Percentiles rank a stretch among this genome's conserved stretches.
These are phyloP conservation scores for Salvator merianae DNA, from an alignment of 2,113 vertebrate species.

Conservation along the genomic window DNA sequence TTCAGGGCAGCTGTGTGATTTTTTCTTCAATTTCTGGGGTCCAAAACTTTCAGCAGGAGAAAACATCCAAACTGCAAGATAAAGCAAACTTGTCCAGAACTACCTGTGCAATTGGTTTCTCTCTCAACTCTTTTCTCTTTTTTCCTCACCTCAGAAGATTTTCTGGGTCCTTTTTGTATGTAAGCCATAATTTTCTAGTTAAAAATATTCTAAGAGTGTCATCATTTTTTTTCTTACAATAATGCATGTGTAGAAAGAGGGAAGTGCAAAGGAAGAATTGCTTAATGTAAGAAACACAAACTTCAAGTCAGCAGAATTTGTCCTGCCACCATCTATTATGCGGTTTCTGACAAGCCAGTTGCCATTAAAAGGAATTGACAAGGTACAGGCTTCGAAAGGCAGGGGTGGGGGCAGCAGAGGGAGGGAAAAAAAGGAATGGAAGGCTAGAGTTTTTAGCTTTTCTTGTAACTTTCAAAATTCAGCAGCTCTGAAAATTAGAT, in stretches of 20 bases:
- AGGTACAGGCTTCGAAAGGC: not conserved
- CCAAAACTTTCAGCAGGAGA: not conserved
- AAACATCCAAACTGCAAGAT: too few relatives aligned
- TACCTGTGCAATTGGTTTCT: rapidly evolving
- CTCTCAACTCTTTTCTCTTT: rapidly evolving
- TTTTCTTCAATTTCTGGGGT: not conserved
- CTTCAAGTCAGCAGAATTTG: slow-evolving; percentile 39
- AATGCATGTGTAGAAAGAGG: slow-evolving; percentile 7
- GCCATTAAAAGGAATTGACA: slow-evolving; percentile 34
- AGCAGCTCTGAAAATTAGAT: slow-evolving; percentile 63
- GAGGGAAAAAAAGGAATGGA: slow-evolving; percentile 30
- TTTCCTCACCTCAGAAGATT: not conserved
- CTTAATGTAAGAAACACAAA: slow-evolving; percentile 37
- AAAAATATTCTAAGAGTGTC: slow-evolving; percentile 39
- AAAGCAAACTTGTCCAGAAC: not conserved
- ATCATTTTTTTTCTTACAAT: slow-evolving; percentile 32
- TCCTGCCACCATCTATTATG: slow-evolving; percentile 47
- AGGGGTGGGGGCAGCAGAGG: not conserved
- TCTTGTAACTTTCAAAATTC: slow-evolving; percentile 51
- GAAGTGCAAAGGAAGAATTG: slow-evolving; percentile 42
- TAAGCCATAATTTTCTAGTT: slow-evolving; percentile 15
- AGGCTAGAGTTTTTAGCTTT: slow-evolving; percentile 50
- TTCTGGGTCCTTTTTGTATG: not conserved
- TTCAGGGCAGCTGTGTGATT: not conserved
- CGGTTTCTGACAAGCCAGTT: slow-evolving; percentile 34